phyloP scores from a whole-genome alignment of 2,113 vertebrate species.

The Percopsis transmontana region DNA sequence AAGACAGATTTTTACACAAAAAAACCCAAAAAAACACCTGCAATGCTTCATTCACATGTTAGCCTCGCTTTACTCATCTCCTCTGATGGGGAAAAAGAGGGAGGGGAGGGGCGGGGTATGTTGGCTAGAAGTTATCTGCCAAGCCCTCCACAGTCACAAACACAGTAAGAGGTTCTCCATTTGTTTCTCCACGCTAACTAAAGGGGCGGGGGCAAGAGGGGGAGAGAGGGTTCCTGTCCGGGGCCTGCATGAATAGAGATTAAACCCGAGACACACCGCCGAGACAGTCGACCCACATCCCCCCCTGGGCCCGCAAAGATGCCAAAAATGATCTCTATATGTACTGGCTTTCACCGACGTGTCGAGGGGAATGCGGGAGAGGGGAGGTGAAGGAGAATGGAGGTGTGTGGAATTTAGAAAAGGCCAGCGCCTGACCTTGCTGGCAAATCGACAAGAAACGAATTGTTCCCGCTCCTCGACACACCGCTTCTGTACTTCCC shows the following conservation, averaged over 20 bases:
- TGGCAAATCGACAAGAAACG: conserved; percentile 50
- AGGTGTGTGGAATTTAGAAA: conserved; percentile 30
- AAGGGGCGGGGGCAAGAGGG: conserved; percentile 32
- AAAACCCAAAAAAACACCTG: too few relatives aligned
- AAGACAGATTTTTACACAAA: neutral
- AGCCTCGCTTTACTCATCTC: too few relatives aligned
- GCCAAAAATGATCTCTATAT: conserved; percentile 57
- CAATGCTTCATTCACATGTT: too few relatives aligned
- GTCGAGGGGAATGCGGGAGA: neutral
- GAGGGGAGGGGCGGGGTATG: neutral
- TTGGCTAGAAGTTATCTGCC: conserved; percentile 18
- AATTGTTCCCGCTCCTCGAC: conserved; percentile 28
- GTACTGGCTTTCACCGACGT: conserved; percentile 42
- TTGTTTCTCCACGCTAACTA: conserved; percentile 39
- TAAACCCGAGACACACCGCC: conserved; percentile 22
- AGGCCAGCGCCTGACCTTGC: conserved; percentile 41
- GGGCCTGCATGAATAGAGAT: conserved; percentile 62
- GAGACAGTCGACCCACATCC: conserved; percentile 36
- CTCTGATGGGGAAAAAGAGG: neutral
- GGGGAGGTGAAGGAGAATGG: conserved; percentile 4
- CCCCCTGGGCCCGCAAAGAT: conserved; percentile 39
- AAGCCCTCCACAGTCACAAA: conserved; percentile 36
- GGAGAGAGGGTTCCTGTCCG: conserved; percentile 25
- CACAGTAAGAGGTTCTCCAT: conserved; percentile 44
- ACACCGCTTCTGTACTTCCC: neutral